phyloP scores from a whole-genome alignment of 2,888 invertebrate species.

The Anticlea derivata region DNA sequence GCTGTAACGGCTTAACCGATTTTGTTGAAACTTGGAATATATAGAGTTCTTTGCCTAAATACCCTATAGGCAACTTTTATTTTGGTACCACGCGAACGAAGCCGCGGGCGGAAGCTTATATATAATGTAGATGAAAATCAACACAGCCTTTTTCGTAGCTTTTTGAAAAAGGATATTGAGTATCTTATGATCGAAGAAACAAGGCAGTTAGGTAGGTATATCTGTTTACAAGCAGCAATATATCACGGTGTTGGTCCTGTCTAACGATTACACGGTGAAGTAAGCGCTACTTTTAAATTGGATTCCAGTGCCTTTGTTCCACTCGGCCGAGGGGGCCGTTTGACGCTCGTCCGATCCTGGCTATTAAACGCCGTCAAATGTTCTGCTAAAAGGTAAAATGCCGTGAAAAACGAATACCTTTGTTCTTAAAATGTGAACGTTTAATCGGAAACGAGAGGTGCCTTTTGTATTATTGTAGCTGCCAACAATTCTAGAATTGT shows the following conservation, averaged over 20 bases:
- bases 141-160: background rate
- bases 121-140: no score
- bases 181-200: background rate
- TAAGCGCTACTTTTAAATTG: conserved; percentile 65
- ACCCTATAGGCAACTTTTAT: no score
- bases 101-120: no score
- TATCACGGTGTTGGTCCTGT: conserved; percentile 34
- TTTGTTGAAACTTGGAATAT: no score
- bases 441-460: conserved; percentile 9
- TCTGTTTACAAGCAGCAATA: conserved; percentile 14
- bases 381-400: conserved; percentile 19
- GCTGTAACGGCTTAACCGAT: no score
- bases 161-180: background rate
- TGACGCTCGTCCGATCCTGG: conserved; percentile 1
- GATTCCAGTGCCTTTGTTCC: conserved; percentile 45
- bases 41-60: no score
- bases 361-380: conserved; percentile 16
- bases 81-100: no score
- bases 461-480: conserved; percentile 9
- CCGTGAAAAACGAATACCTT: conserved; percentile 18
- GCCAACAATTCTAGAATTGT: no score
- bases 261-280: conserved; percentile 56
- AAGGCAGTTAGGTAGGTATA: no score
- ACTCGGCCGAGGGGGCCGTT: background rate
- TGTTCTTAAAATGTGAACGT: conserved; percentile 20